A percentile compares a stretch with the other conserved stretches of the same genome.
These are phyloP conservation scores for Chiloscyllium plagiosum DNA, from an alignment of 2,113 vertebrate genomes.

Conservation along the genomic window DNA sequence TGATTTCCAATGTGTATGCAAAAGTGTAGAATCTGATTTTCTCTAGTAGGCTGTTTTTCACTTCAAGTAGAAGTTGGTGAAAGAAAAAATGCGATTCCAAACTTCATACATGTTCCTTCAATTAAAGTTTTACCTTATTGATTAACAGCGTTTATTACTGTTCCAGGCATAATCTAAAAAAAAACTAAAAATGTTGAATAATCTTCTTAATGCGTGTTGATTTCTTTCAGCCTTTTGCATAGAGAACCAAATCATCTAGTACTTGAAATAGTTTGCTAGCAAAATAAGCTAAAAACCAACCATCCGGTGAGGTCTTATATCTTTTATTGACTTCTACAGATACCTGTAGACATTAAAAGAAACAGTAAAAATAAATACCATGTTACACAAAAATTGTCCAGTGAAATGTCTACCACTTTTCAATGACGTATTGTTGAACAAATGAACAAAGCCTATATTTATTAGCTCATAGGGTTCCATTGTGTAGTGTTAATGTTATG, in stretches of 20 bases:
- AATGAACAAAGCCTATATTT: constrained; percentile 7
- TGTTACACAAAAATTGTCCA: background rate
- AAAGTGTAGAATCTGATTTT: background rate
- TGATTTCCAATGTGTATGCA: constrained; percentile 3
- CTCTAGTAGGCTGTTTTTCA: background rate
- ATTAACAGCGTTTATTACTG: background rate
- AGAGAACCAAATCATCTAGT: background rate
- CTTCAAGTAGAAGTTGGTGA: background rate
- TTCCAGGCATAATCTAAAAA: background rate
- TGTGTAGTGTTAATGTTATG: constrained; percentile 12
- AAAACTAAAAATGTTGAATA: background rate
- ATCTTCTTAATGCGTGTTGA: background rate
- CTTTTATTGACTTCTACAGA: background rate
- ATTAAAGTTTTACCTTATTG: background rate
- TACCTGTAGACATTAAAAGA: background rate
- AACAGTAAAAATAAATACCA: background rate
- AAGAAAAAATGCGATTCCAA: background rate
- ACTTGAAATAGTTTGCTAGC: background rate
- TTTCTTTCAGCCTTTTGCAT: background rate
- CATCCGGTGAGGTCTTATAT: too few species aligned
- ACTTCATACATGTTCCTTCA: background rate
- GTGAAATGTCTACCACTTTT: background rate
- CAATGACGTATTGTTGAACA: background rate
- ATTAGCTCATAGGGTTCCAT: background rate
- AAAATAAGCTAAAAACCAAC: background rate